Conservation (phyloP, 1,140 invertebrate species). For the Saccostrea echinata region DNA sequence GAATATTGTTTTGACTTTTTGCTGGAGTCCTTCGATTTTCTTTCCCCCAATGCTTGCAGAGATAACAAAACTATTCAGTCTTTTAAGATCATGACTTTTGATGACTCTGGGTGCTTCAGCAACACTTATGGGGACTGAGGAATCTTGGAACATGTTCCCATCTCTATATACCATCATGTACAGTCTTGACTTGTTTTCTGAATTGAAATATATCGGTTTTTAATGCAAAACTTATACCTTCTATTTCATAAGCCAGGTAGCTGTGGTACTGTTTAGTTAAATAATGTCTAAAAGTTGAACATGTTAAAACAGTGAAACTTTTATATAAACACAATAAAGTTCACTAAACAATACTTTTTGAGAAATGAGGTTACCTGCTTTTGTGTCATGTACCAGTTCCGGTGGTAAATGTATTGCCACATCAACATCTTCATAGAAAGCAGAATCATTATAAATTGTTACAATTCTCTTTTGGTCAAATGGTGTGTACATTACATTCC, state of each 20-base stretch:
- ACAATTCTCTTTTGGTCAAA: conserved; percentile 63
- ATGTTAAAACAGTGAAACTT: neutral
- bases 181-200: conserved; percentile 49
- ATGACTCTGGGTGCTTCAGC: conserved; percentile 10
- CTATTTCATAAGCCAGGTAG: neutral
- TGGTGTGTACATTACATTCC: neutral
- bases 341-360: neutral
- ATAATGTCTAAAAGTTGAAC: neutral
- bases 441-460: conserved; percentile 61
- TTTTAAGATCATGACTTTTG: conserved; percentile 24
- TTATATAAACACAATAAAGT: neutral
- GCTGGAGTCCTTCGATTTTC: conserved; percentile 63
- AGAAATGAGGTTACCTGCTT: conserved; percentile 53
- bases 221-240: too few species aligned
- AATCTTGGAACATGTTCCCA: conserved; percentile 63
- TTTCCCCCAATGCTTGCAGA: conserved; percentile 72
- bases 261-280: neutral
- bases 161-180: conserved; percentile 72
- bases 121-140: neutral
- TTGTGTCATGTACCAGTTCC: conserved; percentile 62
- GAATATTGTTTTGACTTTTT: conserved; percentile 72
- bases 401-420: conserved; percentile 71
- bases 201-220: too few species aligned
- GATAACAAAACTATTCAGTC: conserved; percentile 72
- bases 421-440: conserved; percentile 65